Percentiles rank a stretch among this genome's conserved stretches.
phyloP scores from a whole-genome alignment of 2,888 invertebrate species.

The Phymatocera aterrima region DNA sequence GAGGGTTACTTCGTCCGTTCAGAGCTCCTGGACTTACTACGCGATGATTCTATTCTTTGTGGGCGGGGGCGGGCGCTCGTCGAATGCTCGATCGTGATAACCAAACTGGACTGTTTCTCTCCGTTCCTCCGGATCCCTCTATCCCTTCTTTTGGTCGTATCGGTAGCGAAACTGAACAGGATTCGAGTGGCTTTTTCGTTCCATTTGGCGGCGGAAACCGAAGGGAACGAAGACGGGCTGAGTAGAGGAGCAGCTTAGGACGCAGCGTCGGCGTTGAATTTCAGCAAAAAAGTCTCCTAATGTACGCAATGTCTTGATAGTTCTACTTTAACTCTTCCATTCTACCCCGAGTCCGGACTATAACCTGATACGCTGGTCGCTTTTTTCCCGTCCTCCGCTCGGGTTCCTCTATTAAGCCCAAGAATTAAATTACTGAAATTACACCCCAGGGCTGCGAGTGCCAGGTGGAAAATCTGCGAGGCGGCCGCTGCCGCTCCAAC shows the following conservation, averaged over 20 bases:
- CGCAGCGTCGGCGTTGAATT: neutral
- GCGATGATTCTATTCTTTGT: slow-evolving; percentile 5
- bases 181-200: slow-evolving; percentile 33
- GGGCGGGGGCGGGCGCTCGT: slow-evolving; percentile 1
- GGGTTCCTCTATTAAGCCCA: slow-evolving; percentile 57
- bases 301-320: slow-evolving; percentile 15
- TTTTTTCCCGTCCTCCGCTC: slow-evolving; percentile 47
- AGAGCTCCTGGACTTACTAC: slow-evolving; percentile 25
- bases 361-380: slow-evolving; percentile 46
- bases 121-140: neutral
- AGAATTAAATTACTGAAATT: slow-evolving; percentile 67
- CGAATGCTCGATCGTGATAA: slow-evolving; percentile 19
- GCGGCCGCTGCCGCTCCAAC: slow-evolving; percentile 56
- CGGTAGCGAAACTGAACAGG: slow-evolving; percentile 29
- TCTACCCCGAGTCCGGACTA: slow-evolving; percentile 29
- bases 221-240: neutral
- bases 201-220: neutral
- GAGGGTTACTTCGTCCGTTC: slow-evolving; percentile 33
- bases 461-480: slow-evolving; percentile 63
- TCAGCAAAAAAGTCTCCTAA: slow-evolving; percentile 14
- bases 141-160: slow-evolving; percentile 19
- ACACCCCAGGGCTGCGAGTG: slow-evolving; percentile 60
- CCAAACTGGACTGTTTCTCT: slow-evolving; percentile 31
- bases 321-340: slow-evolving; percentile 40
- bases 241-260: slow-evolving; percentile 19